These are phyloP conservation scores for Neodiprion pinetum DNA, from an alignment of 1,140 invertebrate species.

Conservation along the genomic window DNA sequence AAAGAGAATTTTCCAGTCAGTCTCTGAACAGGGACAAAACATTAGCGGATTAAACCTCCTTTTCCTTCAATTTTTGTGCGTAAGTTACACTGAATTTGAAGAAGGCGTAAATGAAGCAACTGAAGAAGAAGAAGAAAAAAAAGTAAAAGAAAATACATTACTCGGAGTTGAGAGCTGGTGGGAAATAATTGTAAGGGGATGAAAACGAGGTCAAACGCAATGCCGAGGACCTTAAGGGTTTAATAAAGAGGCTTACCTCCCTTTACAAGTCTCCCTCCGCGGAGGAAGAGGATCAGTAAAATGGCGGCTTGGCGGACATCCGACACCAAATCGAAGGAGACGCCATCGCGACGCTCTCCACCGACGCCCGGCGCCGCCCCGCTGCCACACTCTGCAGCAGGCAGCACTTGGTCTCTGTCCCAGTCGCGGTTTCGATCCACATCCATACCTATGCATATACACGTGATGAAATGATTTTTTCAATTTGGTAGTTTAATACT, in stretches of 20 bases:
- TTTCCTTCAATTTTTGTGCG: no score
- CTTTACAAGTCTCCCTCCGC: not conserved
- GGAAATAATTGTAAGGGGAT: not conserved
- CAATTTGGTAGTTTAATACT: not conserved
- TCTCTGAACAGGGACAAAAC: no score
- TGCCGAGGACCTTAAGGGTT: slow-evolving; percentile 31
- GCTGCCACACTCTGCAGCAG: slow-evolving; percentile 39
- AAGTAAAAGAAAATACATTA: not conserved
- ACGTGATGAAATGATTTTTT: not conserved
- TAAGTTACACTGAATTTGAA: not conserved
- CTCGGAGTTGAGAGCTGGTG: not conserved
- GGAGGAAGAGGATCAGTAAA: slow-evolving; percentile 39
- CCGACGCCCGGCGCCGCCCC: slow-evolving; percentile 49
- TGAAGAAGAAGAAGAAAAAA: not conserved
- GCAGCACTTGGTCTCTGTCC: slow-evolving; percentile 32
- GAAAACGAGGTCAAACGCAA: not conserved
- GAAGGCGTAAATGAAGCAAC: not conserved
- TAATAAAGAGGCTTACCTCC: slow-evolving; percentile 40
- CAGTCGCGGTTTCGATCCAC: not conserved
- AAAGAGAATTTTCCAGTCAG: no score
- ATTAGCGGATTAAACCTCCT: no score
- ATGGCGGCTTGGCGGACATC: slow-evolving; percentile 57
- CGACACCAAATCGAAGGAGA: slow-evolving; percentile 63
- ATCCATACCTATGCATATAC: not conserved
- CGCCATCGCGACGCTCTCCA: slow-evolving; percentile 54